Percentiles rank a stretch among this genome's conserved stretches.
Evolutionary conservation across 2,113 vertebrate genomes (phyloP).

Genomic region (Odocoileus hemionus): DNA sequence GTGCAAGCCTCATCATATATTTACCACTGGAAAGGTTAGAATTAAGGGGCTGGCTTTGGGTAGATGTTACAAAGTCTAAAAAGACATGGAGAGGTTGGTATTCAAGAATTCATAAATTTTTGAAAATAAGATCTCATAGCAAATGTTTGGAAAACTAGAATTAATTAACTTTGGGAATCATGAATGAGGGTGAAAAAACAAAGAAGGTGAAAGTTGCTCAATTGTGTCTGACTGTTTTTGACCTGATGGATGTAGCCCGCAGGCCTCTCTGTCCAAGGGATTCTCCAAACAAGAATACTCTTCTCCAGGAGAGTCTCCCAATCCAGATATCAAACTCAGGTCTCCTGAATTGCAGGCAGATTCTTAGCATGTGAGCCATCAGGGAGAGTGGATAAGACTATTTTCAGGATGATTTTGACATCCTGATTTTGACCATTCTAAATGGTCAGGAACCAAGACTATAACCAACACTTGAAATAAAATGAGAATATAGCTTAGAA

Average conservation of each 20-base stretch:
- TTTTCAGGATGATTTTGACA: background rate
- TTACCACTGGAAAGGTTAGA: background rate
- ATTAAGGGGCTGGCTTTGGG: background rate
- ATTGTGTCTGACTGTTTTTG: background rate
- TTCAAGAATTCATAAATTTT: background rate
- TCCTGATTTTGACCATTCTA: background rate
- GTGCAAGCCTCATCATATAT: background rate
- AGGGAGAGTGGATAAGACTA: background rate
- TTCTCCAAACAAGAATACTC: background rate
- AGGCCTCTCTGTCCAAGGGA: background rate
- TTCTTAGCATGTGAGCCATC: background rate
- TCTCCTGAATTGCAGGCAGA: background rate
- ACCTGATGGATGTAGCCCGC: background rate
- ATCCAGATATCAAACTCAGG: background rate
- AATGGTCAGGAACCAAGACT: background rate
- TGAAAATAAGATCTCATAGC: background rate
- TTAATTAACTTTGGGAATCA: background rate
- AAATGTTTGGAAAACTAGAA: background rate
- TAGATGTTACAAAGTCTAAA: background rate
- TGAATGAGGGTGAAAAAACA: background rate
- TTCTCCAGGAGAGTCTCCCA: background rate
- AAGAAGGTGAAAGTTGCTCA: background rate
- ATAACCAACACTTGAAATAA: background rate
- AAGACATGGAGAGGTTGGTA: background rate
- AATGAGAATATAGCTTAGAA: background rate